A percentile compares a stretch with the other conserved stretches of the same genome.
These are phyloP conservation scores for Madoqua kirkii DNA, from an alignment of 2,113 vertebrate species.

Conservation along the genomic window DNA sequence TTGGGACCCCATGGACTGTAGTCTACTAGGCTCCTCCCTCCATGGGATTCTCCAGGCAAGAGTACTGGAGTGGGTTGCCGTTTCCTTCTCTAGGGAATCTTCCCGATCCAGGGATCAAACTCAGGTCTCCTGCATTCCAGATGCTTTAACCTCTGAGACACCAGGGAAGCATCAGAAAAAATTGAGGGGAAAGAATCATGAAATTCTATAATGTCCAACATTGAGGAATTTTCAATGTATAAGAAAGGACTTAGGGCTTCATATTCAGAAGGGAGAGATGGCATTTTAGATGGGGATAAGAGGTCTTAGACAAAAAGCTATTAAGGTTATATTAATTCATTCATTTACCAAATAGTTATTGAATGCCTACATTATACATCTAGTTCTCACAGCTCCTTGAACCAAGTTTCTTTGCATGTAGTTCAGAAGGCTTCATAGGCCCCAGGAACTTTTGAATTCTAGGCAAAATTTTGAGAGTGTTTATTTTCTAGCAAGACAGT, in stretches of 20 bases:
- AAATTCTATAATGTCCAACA: neutral
- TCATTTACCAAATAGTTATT: neutral
- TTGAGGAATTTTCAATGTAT: neutral
- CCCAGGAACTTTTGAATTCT: neutral
- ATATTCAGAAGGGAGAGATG: neutral
- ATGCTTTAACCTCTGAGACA: no score
- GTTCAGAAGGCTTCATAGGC: neutral
- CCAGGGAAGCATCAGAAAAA: neutral
- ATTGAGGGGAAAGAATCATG: neutral
- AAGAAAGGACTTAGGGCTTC: neutral
- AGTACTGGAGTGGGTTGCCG: no score
- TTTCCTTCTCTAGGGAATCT: no score
- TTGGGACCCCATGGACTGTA: no score
- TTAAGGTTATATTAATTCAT: neutral
- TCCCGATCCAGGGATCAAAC: no score
- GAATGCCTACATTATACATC: neutral
- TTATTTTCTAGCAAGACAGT: neutral
- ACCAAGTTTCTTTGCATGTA: neutral
- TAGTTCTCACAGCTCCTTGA: neutral
- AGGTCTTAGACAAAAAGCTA: neutral
- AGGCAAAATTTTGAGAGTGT: neutral
- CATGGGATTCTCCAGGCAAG: no score
- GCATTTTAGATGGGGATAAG: neutral
- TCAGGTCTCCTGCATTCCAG: no score
- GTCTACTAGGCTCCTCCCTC: no score